Evolutionary conservation across 2,888 invertebrate species (phyloP).

Genomic region (Cosmopolites sordidus): DNA sequence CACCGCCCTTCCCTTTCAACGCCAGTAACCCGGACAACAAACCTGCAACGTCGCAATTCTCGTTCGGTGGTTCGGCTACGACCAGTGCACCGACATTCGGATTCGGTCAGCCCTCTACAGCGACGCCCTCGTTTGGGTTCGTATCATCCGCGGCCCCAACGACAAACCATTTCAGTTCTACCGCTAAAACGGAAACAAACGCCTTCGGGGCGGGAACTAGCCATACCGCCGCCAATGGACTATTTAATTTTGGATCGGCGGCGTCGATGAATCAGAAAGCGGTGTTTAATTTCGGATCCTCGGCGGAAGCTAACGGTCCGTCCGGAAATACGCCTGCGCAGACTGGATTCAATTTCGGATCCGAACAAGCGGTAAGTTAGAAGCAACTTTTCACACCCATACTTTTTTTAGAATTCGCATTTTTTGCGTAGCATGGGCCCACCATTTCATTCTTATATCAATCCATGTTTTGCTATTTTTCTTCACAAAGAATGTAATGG

Average conservation of each 20-base stretch:
- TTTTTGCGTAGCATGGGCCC: too few species aligned
- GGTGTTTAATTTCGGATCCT: constrained; percentile 39
- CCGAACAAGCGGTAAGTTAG: constrained; percentile 28
- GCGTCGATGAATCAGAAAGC: constrained; percentile 32
- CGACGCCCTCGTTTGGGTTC: constrained; percentile 41
- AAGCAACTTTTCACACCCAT: too few species aligned
- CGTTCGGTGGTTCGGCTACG: constrained; percentile 2
- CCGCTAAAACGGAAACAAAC: neutral
- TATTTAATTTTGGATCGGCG: constrained; percentile 39
- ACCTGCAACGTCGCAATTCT: neutral
- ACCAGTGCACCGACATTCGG: constrained; percentile 6
- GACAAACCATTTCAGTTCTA: constrained; percentile 4
- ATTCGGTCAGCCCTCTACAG: constrained; percentile 10
- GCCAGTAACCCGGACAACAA: constrained; percentile 1
- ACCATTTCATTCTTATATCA: too few species aligned
- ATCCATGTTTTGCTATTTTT: too few species aligned
- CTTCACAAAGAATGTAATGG: too few species aligned
- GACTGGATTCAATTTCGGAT: constrained; percentile 43
- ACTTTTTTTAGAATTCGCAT: too few species aligned
- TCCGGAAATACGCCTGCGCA: neutral
- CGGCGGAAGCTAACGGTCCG: constrained; percentile 11
- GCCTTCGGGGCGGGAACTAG: constrained; percentile 8
- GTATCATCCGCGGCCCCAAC: constrained; percentile 29
- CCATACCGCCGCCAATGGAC: constrained; percentile 32
- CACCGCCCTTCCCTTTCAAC: constrained; percentile 6